Conservation (phyloP, 2,888 invertebrate species). For the Alcis repandata region DNA sequence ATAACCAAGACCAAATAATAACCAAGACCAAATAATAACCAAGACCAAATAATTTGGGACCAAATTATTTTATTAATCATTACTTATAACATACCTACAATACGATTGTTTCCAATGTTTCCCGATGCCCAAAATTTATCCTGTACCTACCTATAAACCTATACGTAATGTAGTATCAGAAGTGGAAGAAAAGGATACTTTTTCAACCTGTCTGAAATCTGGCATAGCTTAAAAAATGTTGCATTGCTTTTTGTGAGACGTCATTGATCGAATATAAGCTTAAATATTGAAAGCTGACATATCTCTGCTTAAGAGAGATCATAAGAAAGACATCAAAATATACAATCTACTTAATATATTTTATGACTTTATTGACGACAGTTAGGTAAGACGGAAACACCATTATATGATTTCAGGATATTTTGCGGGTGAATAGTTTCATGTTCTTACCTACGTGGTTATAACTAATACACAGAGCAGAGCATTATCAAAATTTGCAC, state of each 20-base stretch:
- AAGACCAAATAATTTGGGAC: no score
- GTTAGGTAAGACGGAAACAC: not conserved
- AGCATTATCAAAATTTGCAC: constrained; percentile 74
- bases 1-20: no score
- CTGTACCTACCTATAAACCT: no score
- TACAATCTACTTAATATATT: not conserved
- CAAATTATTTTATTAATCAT: no score
- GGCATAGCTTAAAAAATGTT: not conserved
- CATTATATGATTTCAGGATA: constrained; percentile 5
- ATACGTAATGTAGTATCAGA: no score
- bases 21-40: no score
- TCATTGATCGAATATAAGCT: not conserved
- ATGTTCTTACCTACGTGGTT: constrained; percentile 56
- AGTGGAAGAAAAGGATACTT: not conserved
- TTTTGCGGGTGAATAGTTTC: constrained; percentile 30
- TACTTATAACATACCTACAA: no score
- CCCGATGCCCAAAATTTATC: no score
- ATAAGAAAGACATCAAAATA: not conserved
- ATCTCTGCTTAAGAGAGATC: not conserved
- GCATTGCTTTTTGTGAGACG: not conserved
- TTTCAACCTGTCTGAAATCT: not conserved
- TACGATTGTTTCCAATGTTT: no score
- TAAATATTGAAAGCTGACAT: not conserved
- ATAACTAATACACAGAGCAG: constrained; percentile 65
- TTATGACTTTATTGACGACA: not conserved